Percentiles rank a stretch among this genome's conserved stretches.
phyloP scores from a whole-genome alignment of 2,113 vertebrate species.

The Pseudorectes ferrugineus region DNA sequence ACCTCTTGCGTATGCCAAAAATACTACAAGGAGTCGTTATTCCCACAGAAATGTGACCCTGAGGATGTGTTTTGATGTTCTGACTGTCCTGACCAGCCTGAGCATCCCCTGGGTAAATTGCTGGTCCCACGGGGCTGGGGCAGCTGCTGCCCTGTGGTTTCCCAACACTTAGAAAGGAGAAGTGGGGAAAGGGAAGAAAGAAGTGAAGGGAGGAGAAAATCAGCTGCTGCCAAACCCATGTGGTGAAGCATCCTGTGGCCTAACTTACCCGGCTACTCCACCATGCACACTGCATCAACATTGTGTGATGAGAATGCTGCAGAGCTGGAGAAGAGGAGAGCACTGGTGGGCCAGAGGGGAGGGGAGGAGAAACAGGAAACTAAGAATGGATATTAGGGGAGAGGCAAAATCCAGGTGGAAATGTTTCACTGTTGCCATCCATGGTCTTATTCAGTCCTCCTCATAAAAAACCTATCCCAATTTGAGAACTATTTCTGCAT shows the following conservation, averaged over 20 bases:
- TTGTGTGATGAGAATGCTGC: not conserved
- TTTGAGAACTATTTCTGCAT: not conserved
- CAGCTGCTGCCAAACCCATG: not conserved
- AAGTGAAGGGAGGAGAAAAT: not conserved
- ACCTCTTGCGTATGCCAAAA: not conserved
- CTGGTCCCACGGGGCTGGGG: not conserved
- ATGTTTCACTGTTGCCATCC: fast-evolving
- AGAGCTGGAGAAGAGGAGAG: not conserved
- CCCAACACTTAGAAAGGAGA: not conserved
- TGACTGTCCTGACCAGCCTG: not conserved
- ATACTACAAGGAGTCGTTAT: not conserved
- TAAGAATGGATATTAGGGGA: not conserved
- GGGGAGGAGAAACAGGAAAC: not conserved
- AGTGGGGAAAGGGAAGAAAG: not conserved
- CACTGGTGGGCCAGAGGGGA: not conserved
- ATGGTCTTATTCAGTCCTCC: not conserved
- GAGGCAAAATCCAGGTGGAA: not conserved
- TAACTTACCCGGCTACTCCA: fast-evolving
- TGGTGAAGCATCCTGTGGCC: not conserved
- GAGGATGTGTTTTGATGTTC: not conserved
- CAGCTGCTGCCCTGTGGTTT: not conserved
- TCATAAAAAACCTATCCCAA: not conserved
- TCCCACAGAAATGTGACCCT: not conserved
- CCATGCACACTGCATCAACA: fast-evolving
- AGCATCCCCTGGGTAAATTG: not conserved